Evolutionary conservation across 1,140 invertebrate species (phyloP), one percentile per base, ranked within the genome.

Genomic region (Apis laboriosa): DNA sequence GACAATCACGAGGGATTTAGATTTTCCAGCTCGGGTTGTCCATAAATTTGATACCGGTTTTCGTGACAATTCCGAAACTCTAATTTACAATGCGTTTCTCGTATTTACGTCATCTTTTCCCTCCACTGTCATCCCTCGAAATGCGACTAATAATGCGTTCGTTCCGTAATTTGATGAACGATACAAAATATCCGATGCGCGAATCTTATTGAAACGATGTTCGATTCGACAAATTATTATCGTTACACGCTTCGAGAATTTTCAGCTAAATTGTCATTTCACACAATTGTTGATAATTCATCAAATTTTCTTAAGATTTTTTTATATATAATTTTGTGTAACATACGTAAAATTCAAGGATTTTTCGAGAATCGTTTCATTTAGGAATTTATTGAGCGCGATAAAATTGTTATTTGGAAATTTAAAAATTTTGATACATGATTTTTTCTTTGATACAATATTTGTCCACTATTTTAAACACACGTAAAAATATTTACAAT

Each of bases 1-100:
- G 91, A 89, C 90, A 92, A 92, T 92, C 86, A 85, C 87, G 70
- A 75, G 82, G 88, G 88, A 89, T 89, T 89, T 89, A 86, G 84
- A 88, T 84, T 86, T 89, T 78, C 72, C 78, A 71, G 71, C 84
- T 83, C 83, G 85, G 84, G 81, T 73, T 72, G 81, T 86, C 75
- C 87, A 84, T 88, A 81, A 87, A 82, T 88, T 78, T 84, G 86
- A 88, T 88, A 87, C 86, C 63, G 86, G 77, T 88, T 85, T 79
- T 63, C 60, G 77, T 75, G 80, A 66, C 76, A 68, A 82, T 78
- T 79, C 75, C 56, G 63, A 43, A n/a, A 84, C 70, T 67, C 80
- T 79, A 82, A 85, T 87, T 88, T 88, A 56, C 77, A 84, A 83
- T 75, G 70, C 73, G 77, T 61, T 80, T 34, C 64, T 82, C 51